phyloP scores from a whole-genome alignment of 2,888 invertebrate species.

The Campopleginae sp. region DNA sequence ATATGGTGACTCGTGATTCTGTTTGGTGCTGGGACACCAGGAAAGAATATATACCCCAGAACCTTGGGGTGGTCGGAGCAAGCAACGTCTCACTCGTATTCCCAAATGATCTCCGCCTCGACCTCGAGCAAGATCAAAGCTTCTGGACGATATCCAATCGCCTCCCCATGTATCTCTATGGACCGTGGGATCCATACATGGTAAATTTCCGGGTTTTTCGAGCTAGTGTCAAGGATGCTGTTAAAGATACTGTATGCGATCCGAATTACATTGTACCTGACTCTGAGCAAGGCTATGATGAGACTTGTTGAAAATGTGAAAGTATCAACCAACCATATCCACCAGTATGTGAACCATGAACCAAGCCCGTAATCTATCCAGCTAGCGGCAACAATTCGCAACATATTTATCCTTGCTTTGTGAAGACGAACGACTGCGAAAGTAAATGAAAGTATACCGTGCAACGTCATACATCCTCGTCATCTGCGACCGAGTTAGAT shows the following conservation, averaged over 20 bases:
- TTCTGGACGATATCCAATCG: slow-evolving; percentile 92
- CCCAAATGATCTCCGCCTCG: slow-evolving; percentile 92
- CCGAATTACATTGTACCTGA: slow-evolving; percentile 84
- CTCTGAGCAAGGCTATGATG: slow-evolving; percentile 76
- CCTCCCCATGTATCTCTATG: slow-evolving; percentile 90
- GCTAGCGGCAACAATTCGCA: background rate
- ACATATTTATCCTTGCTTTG: background rate
- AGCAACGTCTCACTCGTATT: slow-evolving; percentile 89
- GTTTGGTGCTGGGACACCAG: slow-evolving; percentile 93
- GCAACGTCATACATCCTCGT: slow-evolving; percentile 10
- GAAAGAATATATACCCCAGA: slow-evolving; percentile 88
- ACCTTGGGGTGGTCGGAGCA: slow-evolving; percentile 87
- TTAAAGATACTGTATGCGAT: slow-evolving; percentile 89
- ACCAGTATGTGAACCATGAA: background rate
- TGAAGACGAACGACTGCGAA: slow-evolving; percentile 35
- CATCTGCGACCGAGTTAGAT: slow-evolving; percentile 19
- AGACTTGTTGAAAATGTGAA: slow-evolving; percentile 75
- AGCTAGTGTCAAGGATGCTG: slow-evolving; percentile 87
- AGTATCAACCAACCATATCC: slow-evolving; percentile 29
- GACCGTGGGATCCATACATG: slow-evolving; percentile 87
- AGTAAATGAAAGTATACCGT: slow-evolving; percentile 50
- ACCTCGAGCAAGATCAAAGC: slow-evolving; percentile 88
- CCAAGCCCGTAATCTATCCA: background rate
- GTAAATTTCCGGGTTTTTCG: slow-evolving; percentile 91
- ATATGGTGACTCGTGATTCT: slow-evolving; percentile 90